Evolutionary conservation across 1,140 invertebrate species (phyloP).

Genomic region (Leucophenga varia): DNA sequence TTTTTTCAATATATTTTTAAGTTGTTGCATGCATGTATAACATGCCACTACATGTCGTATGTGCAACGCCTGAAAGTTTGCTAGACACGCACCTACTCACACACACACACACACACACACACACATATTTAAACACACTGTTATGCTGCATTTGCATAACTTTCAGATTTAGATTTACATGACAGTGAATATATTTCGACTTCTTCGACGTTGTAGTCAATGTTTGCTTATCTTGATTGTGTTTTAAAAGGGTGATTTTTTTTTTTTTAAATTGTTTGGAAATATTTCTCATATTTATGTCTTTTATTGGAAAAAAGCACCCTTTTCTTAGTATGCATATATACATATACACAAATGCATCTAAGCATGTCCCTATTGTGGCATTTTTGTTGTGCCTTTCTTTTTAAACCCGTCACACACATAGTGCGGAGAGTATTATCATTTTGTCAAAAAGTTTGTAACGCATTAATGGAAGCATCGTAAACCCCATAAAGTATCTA

Average conservation of each 20-base stretch:
- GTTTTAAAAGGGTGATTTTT: not conserved
- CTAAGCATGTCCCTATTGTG: too few species aligned
- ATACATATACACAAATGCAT: not conserved
- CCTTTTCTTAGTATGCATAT: too few species aligned
- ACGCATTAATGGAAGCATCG: too few species aligned
- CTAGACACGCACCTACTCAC: not conserved
- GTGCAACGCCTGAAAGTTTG: not conserved
- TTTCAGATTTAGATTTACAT: too few species aligned
- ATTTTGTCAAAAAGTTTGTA: too few species aligned
- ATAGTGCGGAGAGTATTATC: too few species aligned
- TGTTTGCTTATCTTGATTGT: not conserved
- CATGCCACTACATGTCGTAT: conserved; percentile 7
- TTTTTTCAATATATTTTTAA: too few species aligned
- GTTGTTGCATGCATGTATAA: too few species aligned
- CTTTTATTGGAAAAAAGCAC: not conserved
- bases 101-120: not conserved
- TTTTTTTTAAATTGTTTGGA: not conserved
- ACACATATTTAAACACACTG: too few species aligned
- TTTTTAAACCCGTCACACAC: too few species aligned
- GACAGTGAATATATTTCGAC: not conserved
- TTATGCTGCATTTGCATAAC: too few species aligned
- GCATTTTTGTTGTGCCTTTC: not conserved
- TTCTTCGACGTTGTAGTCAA: not conserved
- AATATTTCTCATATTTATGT: not conserved
- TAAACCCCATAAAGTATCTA: too few species aligned